Evolutionary conservation across 2,113 vertebrate species (phyloP).

Genomic region (Sterna hirundo): DNA sequence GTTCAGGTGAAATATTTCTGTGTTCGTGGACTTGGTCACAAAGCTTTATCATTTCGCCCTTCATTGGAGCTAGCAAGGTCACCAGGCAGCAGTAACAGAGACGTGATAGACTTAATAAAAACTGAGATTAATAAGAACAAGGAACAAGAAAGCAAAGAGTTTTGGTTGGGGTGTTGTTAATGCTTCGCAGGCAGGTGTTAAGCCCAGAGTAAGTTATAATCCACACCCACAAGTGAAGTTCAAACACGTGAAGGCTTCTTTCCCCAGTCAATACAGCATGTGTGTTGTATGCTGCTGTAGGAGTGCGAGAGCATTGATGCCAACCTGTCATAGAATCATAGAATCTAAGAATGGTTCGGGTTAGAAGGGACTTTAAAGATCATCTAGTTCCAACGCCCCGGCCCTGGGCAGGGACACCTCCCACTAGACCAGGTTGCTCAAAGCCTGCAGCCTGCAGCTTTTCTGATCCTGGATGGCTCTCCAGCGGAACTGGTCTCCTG

Average conservation of each 20-base stretch:
- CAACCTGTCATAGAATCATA: neutral
- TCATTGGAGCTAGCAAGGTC: conserved; percentile 80
- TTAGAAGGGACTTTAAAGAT: too few relatives aligned
- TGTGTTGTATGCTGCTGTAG: neutral
- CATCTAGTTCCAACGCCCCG: too few relatives aligned
- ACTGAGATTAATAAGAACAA: conserved; percentile 66
- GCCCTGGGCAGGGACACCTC: too few relatives aligned
- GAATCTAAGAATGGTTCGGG: too few relatives aligned
- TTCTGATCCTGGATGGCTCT: neutral
- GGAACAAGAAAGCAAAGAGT: conserved; percentile 12
- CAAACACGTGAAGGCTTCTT: neutral
- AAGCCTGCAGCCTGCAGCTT: neutral
- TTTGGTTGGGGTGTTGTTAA: neutral
- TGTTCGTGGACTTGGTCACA: conserved; percentile 73
- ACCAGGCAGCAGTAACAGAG: conserved; percentile 77
- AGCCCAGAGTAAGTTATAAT: neutral
- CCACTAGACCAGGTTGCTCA: too few relatives aligned
- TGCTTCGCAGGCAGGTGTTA: neutral
- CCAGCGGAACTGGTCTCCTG: neutral
- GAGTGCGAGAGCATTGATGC: neutral
- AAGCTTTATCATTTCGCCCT: conserved; percentile 87
- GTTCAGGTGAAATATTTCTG: conserved; percentile 80
- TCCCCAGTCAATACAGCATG: neutral
- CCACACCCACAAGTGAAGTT: neutral
- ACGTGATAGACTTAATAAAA: conserved; percentile 75